Base-by-base conservation (phyloP, 1,140 invertebrate species). In the Hyphantria cunea region DNA sequence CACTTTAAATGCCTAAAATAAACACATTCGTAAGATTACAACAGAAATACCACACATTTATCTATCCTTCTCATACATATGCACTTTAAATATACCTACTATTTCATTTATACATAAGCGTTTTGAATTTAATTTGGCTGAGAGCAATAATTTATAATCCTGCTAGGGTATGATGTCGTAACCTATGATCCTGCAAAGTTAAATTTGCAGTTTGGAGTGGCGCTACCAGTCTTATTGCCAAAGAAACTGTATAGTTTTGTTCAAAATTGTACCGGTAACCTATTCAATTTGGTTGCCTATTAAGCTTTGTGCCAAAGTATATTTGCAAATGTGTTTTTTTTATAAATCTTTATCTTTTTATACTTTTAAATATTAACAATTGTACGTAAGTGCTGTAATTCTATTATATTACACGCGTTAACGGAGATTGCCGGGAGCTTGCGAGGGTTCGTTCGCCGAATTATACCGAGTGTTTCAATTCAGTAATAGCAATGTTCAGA, bases 111-210 rank as follows among this genome's bases (percentile, higher is more conserved):
- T 59, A 45, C 50, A 52, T 54, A 54, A 69, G 58, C 60, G 66
- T 70, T 73, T 68, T 51, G 69, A 76, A 80, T 82, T 80, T 82
- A 82, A 82, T 82, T 80, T 78, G 65, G 70, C 70, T 82, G 79
- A 82, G 79, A 82, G 79, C 79, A 76, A 79, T 76, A 73, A 82
- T 82, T 82, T 82, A 82, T 82, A 82, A 82, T 74, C 56, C 48
- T 60, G 17, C 56, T 15, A 47, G 56, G 47, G 37, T 50, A 60
- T 25, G 56, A 50, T 37, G 42, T 50, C 48, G 39, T 45, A 49
- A 59, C n/a, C n/a, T n/a, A n/a, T 14, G 45, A 34, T 60, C 51
- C 12, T 44, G 56, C 56, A 60, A 51, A 15, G 31, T 60, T 60
- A 33, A 39, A 37, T 33, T 60, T 60, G 47, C 56, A 32, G 56